These are phyloP conservation scores for Pandemis cinnamomeana DNA, from an alignment of 2,888 invertebrate genomes.

Conservation along the genomic window DNA sequence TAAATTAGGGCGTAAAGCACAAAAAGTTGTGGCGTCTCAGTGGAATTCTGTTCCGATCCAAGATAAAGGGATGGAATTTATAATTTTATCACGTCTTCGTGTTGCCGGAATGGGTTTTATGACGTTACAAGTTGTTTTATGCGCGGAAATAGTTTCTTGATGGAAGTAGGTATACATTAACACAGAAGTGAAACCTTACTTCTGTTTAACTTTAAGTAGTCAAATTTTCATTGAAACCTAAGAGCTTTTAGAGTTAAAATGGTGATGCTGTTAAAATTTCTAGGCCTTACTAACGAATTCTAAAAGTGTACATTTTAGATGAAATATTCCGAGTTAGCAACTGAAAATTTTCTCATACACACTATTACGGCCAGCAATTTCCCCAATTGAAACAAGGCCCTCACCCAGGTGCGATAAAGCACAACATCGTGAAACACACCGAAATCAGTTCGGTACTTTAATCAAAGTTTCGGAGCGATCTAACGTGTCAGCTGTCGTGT, in stretches of 20 bases:
- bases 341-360: not conserved
- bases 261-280: too few relatives aligned
- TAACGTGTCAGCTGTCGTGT: conserved; percentile 16
- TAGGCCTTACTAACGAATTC: too few relatives aligned
- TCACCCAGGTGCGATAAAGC: conserved; percentile 17
- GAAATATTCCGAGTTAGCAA: not conserved
- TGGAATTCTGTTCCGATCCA: conserved; percentile 28
- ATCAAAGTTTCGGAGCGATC: conserved; percentile 29
- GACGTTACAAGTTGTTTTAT: conserved; percentile 3
- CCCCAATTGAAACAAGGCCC: not conserved
- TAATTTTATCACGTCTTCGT: conserved; percentile 34
- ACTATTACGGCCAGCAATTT: not conserved
- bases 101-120: conserved; percentile 17
- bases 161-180: not conserved
- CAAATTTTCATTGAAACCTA: not conserved
- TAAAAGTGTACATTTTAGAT: not conserved
- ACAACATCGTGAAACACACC: conserved; percentile 4
- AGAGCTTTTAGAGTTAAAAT: not conserved
- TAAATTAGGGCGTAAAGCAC: conserved; percentile 37
- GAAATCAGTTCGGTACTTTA: conserved; percentile 30
- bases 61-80: conserved; percentile 34
- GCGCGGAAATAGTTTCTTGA: not conserved
- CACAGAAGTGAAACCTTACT: not conserved
- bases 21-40: conserved; percentile 28
- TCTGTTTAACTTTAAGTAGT: not conserved